These are phyloP conservation scores for Eidolon helvum DNA, from an alignment of 2,113 vertebrate species.

Conservation along the genomic window DNA sequence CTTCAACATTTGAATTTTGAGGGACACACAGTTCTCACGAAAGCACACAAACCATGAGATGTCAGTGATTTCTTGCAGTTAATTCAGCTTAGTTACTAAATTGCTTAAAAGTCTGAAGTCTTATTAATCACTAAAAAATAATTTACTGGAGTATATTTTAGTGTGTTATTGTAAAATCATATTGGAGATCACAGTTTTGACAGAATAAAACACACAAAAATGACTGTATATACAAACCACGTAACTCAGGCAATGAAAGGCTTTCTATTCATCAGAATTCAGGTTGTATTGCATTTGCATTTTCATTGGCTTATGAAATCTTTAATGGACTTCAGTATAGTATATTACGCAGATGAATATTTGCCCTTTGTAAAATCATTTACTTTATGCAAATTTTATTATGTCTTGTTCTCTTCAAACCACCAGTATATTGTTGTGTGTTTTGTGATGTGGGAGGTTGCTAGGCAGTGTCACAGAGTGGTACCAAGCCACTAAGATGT, in stretches of 20 bases:
- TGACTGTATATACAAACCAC: not conserved
- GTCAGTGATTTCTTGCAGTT: not conserved
- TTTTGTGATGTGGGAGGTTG: not conserved
- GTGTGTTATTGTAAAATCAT: not conserved
- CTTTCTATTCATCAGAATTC: conserved; percentile 9
- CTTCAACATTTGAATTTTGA: not conserved
- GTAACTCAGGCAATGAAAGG: not conserved
- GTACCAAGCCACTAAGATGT: not conserved
- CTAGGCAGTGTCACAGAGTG: not conserved
- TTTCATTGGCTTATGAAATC: conserved; percentile 41
- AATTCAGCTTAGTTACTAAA: not conserved
- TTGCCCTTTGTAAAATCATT: conserved; percentile 5
- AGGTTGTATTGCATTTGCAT: conserved; percentile 32
- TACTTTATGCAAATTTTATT: conserved; percentile 14
- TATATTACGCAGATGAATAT: conserved; percentile 28
- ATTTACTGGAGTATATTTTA: not conserved
- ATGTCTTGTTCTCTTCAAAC: not conserved
- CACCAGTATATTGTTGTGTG: not conserved
- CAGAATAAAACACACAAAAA: not conserved
- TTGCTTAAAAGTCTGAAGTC: not conserved
- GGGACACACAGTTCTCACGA: not conserved
- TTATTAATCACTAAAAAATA: not conserved
- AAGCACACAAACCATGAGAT: not conserved
- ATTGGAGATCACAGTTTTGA: conserved; percentile 8
- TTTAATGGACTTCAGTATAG: not conserved